Conservation (phyloP, 2,113 vertebrate species). For the Oenanthe oenanthe region DNA sequence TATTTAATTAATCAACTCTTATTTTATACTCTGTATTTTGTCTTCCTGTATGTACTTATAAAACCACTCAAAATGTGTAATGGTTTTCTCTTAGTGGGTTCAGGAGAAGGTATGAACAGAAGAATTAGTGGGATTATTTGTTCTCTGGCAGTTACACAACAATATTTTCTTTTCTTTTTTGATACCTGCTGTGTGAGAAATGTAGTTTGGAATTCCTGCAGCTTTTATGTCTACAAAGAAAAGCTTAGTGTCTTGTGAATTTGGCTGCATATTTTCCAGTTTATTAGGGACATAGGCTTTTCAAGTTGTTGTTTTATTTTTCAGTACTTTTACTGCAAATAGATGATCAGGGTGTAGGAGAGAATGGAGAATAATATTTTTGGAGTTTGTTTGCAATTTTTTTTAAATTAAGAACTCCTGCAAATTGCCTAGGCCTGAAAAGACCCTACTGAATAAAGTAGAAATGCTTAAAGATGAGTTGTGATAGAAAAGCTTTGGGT, state of each 20-base stretch:
- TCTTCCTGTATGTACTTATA: background rate
- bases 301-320: background rate
- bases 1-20: background rate
- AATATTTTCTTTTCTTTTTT: background rate
- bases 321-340: background rate
- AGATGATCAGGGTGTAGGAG: background rate
- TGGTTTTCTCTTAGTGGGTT: background rate
- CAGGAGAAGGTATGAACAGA: background rate
- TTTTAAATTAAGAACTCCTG: background rate
- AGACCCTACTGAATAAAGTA: background rate
- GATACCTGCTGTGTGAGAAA: slow-evolving; percentile 16
- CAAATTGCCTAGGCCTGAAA: background rate
- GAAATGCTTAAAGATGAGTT: background rate
- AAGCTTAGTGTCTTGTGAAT: background rate
- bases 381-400: background rate
- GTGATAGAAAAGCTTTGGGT: background rate
- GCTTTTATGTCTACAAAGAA: background rate
- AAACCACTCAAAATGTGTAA: background rate
- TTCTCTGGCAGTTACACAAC: background rate
- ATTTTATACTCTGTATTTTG: background rate
- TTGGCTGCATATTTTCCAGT: background rate
- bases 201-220: background rate
- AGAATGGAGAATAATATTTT: background rate
- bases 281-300: background rate
- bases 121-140: background rate